Conservation (phyloP, 2,797 vertebrate species). For the Gila robusta region DNA sequence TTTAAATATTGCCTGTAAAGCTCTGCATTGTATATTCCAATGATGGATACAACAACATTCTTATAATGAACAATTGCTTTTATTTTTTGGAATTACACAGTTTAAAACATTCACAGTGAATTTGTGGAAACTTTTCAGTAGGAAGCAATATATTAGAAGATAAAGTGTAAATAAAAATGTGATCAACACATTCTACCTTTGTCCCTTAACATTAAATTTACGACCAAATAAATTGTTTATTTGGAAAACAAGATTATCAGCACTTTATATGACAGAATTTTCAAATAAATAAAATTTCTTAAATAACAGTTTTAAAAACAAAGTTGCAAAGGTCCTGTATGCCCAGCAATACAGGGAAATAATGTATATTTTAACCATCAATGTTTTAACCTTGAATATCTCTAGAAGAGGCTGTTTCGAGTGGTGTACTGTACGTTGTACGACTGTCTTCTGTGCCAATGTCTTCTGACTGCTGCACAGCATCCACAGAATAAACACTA, state of each 20-base stretch:
- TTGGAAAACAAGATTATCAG: background rate
- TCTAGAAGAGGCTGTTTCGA: slow-evolving; percentile 47
- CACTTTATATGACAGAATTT: background rate
- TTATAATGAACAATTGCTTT: background rate
- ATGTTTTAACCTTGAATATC: background rate
- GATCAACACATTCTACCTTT: slow-evolving; percentile 11
- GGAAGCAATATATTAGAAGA: background rate
- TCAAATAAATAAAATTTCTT: slow-evolving; percentile 29
- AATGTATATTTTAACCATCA: background rate
- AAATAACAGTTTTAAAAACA: background rate
- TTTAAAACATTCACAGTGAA: background rate
- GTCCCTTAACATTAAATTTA: background rate
- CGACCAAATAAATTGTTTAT: background rate
- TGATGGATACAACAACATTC: background rate
- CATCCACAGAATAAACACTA: slow-evolving; percentile 55
- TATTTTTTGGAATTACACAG: background rate
- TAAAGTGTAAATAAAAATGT: slow-evolving; percentile 7
- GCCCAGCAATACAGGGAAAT: slow-evolving; percentile 1
- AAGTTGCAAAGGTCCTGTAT: slow-evolving; percentile 10
- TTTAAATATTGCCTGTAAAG: background rate
- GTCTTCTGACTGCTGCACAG: slow-evolving; percentile 49
- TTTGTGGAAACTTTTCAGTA: background rate
- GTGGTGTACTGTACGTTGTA: slow-evolving; percentile 48
- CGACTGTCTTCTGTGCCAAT: slow-evolving; percentile 50
- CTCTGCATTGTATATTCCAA: background rate